phyloP scores from a whole-genome alignment of 2,113 vertebrate species.

The Eclectus roratus region DNA sequence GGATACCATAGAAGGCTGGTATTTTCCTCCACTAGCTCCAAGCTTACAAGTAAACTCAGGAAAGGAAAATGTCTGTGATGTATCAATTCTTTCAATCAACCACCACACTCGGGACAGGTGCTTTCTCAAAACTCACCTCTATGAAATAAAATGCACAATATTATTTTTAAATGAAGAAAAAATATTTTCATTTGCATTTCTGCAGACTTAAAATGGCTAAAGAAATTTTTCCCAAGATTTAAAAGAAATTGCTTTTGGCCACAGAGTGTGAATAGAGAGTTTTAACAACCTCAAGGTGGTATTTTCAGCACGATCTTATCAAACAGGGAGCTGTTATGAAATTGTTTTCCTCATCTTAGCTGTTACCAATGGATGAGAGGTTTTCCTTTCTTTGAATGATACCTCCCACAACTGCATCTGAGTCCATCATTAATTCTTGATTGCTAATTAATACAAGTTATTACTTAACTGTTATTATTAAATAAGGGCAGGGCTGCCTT shows the following conservation, averaged over 20 bases:
- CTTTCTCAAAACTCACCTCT: neutral
- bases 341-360: neutral
- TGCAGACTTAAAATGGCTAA: neutral
- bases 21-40: neutral
- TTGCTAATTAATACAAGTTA: constrained; percentile 41
- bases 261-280: neutral
- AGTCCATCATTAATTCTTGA: neutral
- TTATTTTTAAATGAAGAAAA: neutral
- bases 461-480: constrained; percentile 35
- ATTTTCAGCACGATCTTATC: neutral
- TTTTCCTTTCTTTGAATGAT: neutral
- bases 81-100: neutral
- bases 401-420: neutral
- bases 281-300: neutral
- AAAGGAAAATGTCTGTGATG: neutral
- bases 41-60: neutral
- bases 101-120: neutral
- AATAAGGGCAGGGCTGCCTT: constrained; percentile 9
- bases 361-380: neutral
- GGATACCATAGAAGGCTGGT: neutral
- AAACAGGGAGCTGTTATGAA: neutral
- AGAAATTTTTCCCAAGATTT: neutral
- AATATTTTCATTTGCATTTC: neutral
- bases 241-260: neutral
- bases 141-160: neutral